phyloP scores from a whole-genome alignment of 2,113 vertebrate species.

The Xiphias gladius region DNA sequence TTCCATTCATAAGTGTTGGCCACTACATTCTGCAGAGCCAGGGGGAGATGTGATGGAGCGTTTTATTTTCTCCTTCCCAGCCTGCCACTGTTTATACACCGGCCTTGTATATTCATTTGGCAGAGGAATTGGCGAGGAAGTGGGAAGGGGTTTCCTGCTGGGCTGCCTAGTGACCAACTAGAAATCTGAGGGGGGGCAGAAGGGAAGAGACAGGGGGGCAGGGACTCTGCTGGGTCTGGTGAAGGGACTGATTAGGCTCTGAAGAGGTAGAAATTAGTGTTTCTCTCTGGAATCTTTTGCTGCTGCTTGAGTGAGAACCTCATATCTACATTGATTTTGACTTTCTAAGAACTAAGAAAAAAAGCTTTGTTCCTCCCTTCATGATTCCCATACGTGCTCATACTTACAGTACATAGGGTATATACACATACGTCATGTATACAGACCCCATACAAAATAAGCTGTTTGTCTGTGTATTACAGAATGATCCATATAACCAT shows the following conservation, averaged over 20 bases:
- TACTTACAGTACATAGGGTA: too few species aligned
- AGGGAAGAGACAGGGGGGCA: not conserved
- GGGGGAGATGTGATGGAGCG: slow-evolving; percentile 22
- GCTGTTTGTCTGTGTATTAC: not conserved
- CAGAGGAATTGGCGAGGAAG: slow-evolving; percentile 32
- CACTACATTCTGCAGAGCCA: slow-evolving; percentile 53
- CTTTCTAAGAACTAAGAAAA: not conserved
- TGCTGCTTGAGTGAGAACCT: slow-evolving; percentile 4
- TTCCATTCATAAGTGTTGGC: slow-evolving; percentile 38
- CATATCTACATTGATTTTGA: not conserved
- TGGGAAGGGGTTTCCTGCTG: slow-evolving; percentile 49
- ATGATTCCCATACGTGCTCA: not conserved
- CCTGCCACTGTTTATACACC: slow-evolving; percentile 44
- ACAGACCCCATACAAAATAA: too few species aligned
- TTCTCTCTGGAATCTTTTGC: slow-evolving; percentile 6
- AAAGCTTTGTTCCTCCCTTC: not conserved
- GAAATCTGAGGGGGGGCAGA: not conserved
- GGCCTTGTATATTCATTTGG: slow-evolving; percentile 46
- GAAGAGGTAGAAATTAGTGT: slow-evolving; percentile 1
- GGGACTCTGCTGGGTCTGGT: not conserved
- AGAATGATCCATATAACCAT: not conserved
- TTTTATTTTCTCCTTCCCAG: slow-evolving; percentile 12
- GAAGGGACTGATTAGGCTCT: slow-evolving; percentile 9
- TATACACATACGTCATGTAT: too few species aligned
- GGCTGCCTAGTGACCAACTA: slow-evolving; percentile 13